Evolutionary conservation across 2,113 vertebrate genomes (phyloP), one percentile per base, ranked within the genome.

Genomic region (Alexandromys fortis): DNA sequence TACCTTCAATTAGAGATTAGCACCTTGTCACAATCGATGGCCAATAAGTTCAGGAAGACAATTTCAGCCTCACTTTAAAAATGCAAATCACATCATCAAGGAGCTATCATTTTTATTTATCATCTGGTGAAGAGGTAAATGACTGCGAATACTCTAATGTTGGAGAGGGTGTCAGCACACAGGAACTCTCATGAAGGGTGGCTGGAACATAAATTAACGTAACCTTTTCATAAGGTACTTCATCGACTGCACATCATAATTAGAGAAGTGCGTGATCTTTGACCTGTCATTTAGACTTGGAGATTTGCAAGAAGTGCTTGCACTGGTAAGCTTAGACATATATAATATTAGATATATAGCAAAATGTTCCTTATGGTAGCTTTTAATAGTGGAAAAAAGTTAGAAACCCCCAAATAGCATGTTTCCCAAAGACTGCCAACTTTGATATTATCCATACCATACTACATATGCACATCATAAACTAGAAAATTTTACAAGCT

Each of bases 181-280:
- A 98, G 96, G 97, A 96, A 95, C 90, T 97, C 92, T 96, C 52
- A 83, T 85, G 65, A 72, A 76, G 33, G 79, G 61, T 65, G 49
- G 76, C 19, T 1, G 72, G 89, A 92, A 89, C 92, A 89, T 92
- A 95, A 97, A 98, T 97, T 94, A 95, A 75, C 63, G 70, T 97
- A 97, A 97, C 97, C 97, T 98, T 98, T 97, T 93, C 63, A 28
- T 94, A 95, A 94, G 82, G 82, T 86, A 94, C 97, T 98, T 97
- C 88, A 97, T 89, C 92, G 75, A 95, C 30, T 28, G 92, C 93
- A 83, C 73, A 96, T 87, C 65, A 49, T 97, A 97, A 98, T 98
- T 94, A 97, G 92, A 88, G 93, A 97, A 96, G 90, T 75, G 77
- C 82, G 45, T 30, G 19, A 42, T 55, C 75, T 95, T 96, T 97